A percentile compares a stretch with the other conserved stretches of the same genome.
phyloP scores from a whole-genome alignment of 2,888 invertebrate species.

The Hyles lineata region DNA sequence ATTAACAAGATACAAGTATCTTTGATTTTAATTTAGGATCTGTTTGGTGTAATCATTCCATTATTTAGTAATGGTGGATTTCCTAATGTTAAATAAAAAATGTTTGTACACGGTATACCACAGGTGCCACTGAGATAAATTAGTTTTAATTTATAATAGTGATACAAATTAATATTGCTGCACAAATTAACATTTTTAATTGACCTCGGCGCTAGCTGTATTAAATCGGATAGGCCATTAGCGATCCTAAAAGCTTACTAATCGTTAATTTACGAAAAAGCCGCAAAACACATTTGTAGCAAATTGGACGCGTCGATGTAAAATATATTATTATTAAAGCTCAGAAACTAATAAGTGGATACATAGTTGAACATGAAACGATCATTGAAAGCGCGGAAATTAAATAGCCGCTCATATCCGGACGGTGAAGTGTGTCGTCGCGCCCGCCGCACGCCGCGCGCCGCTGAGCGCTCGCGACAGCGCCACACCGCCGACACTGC shows the following conservation, averaged over 20 bases:
- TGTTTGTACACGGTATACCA: background rate
- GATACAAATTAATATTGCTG: background rate
- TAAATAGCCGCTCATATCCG: slow-evolving; percentile 82
- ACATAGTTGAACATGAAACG: slow-evolving; percentile 67
- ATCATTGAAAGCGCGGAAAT: slow-evolving; percentile 80
- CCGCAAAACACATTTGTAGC: slow-evolving; percentile 27
- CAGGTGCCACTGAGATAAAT: background rate
- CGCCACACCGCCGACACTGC: background rate
- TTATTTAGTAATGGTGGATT: no score
- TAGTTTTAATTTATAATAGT: background rate
- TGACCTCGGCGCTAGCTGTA: background rate
- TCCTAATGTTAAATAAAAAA: no score
- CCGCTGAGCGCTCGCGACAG: background rate
- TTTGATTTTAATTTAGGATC: no score
- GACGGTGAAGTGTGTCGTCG: slow-evolving; percentile 56
- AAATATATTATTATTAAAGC: slow-evolving; percentile 45
- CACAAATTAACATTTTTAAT: slow-evolving; percentile 6
- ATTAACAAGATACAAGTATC: no score
- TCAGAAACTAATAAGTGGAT: slow-evolving; percentile 59
- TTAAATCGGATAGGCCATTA: slow-evolving; percentile 15
- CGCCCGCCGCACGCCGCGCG: slow-evolving; percentile 30
- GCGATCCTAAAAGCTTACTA: slow-evolving; percentile 23
- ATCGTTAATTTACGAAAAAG: slow-evolving; percentile 26
- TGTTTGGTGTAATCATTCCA: no score
- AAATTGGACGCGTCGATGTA: slow-evolving; percentile 34